These are phyloP conservation scores for Ceyx cyanopectus DNA, from an alignment of 2,113 vertebrate species.

Conservation along the genomic window DNA sequence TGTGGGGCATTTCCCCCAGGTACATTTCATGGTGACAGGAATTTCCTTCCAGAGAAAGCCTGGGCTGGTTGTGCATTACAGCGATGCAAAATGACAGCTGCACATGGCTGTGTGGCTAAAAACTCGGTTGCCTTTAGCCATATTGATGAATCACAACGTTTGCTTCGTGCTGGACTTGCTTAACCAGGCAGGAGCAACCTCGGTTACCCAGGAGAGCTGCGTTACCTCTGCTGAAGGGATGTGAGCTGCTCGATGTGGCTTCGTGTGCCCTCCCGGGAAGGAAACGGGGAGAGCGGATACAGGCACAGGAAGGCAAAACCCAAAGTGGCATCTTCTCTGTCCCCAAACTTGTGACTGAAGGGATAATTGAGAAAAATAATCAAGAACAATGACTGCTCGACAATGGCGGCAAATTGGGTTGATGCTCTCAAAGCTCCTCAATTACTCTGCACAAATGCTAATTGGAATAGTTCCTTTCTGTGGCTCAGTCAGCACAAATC, in stretches of 20 bases:
- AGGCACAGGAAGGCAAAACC: not conserved
- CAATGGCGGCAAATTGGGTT: constrained; percentile 52
- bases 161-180: not conserved
- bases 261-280: fast-evolving
- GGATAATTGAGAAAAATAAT: not conserved
- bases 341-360: constrained; percentile 2
- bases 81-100: not conserved
- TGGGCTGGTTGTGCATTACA: not conserved
- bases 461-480: constrained; percentile 46
- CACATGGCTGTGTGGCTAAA: fast-evolving
- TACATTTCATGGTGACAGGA: not conserved
- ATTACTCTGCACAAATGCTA: constrained; percentile 38
- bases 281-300: not conserved
- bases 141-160: not conserved
- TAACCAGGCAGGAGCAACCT: not conserved
- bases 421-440: constrained; percentile 38
- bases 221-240: not conserved
- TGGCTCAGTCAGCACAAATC: constrained; percentile 55
- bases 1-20: not conserved
- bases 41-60: not conserved
- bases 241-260: fast-evolving
- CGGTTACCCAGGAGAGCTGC: not conserved
- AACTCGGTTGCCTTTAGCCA: not conserved
- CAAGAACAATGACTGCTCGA: constrained; percentile 9
- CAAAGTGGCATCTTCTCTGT: not conserved